These are phyloP conservation scores for Agrochola circellaris DNA, from an alignment of 2,888 invertebrate genomes.

Conservation along the genomic window DNA sequence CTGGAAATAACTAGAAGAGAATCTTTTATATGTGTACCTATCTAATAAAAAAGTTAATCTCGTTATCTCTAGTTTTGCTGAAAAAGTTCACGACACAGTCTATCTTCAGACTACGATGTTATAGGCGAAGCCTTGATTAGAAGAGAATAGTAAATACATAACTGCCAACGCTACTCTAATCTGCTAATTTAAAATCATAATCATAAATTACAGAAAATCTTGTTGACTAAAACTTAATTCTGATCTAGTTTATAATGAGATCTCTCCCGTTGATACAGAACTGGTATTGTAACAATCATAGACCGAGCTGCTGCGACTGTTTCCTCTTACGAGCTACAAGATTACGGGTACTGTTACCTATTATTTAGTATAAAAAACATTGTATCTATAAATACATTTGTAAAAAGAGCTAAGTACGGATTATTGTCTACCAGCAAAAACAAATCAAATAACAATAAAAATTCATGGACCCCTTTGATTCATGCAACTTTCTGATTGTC, in stretches of 20 bases:
- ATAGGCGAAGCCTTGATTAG: neutral
- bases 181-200: conserved; percentile 27
- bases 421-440: conserved; percentile 5
- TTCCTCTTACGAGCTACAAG: conserved; percentile 52
- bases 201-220: conserved; percentile 57
- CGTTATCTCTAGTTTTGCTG: neutral
- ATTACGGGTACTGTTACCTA: conserved; percentile 43
- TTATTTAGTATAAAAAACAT: conserved; percentile 38
- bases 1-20: neutral
- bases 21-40: too few relatives aligned
- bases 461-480: conserved; percentile 28
- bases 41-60: neutral
- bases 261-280: conserved; percentile 49
- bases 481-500: conserved; percentile 33
- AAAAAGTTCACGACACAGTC: neutral
- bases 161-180: neutral
- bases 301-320: conserved; percentile 41
- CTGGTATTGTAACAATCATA: conserved; percentile 56
- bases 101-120: neutral
- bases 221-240: conserved; percentile 43
- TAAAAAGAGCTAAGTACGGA: neutral
- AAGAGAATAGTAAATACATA: neutral
- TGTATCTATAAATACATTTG: conserved; percentile 16
- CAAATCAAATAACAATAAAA: conserved; percentile 33
- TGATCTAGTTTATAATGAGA: conserved; percentile 57